Evolutionary conservation across 2,113 vertebrate genomes (phyloP).

Genomic region (Meleagris gallopavo): DNA sequence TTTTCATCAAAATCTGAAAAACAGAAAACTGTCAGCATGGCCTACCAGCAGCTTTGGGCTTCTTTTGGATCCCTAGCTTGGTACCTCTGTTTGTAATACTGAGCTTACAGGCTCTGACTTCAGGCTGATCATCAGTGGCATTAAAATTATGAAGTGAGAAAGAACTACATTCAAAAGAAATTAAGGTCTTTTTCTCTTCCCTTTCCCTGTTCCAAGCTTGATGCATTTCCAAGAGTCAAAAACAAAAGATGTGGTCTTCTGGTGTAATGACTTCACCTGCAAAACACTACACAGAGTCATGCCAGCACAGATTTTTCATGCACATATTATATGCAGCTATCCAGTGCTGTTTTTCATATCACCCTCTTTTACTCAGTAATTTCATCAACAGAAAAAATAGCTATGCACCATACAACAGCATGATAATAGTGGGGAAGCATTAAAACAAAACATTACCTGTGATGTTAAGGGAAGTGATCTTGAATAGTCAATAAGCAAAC

Average conservation of each 20-base stretch:
- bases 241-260: not conserved
- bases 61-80: fast-evolving
- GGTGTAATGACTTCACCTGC: conserved; percentile 1
- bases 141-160: not conserved
- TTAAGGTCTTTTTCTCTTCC: not conserved
- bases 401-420: fast-evolving
- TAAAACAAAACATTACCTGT: not conserved
- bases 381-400: not conserved
- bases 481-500: not conserved
- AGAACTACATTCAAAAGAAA: not conserved
- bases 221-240: not conserved
- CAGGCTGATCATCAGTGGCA: not conserved
- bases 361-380: not conserved
- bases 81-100: not conserved
- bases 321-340: not conserved
- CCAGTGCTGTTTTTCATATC: not conserved
- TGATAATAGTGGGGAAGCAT: not conserved
- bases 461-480: not conserved
- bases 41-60: not conserved
- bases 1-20: not conserved
- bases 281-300: not conserved
- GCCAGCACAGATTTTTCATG: conserved; percentile 33
- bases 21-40: not conserved
- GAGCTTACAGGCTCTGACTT: not conserved
- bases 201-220: not conserved